Evolutionary conservation across 1,140 invertebrate genomes (phyloP), one percentile per base, ranked within the genome.

Genomic region (Maconellicoccus hirsutus): DNA sequence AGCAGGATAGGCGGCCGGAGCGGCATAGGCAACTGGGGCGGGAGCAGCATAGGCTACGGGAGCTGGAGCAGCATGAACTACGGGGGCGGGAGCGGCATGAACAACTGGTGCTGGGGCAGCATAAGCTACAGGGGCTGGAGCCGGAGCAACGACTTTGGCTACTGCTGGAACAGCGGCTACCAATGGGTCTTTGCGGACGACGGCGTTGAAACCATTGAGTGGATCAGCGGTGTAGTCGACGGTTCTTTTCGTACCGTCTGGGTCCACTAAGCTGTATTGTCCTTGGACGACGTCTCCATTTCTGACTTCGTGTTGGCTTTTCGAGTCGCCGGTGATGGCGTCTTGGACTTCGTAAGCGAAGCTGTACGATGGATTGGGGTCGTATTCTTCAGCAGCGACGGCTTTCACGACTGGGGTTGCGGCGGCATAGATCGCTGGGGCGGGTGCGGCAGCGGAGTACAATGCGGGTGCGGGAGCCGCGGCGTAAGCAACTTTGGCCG

Each of bases 301-400:
- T 59, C 87, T 82, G 63, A 80, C 82, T 78, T 89, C 86, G 74
- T 85, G 83, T 74, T 87, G 86, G 75, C 83, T 84, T 78, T 89
- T 87, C 69, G 83, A 82, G 77, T 89, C 86, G 63, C 87, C 85
- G 74, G 83, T 87, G 76, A 83, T 79, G 6, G 85, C 83, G 78
- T 89, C 87, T 74, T 86, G 83, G 14, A 88, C 85, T 42, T 86
- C 86, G 76, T 87, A 88, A 1, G 84, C 81, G 76, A 85, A 88
- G 33, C 83, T 81, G 74, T 88, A 88, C 16, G 72, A 71, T 26
- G 73, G 70, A 75, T 69, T 75, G 76, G 22, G 75, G 61, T 74
- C 74, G 72, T 73, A 74, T 14, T 74, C 72, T 22, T 66, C 61
- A 22, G 19, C 61, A 19, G 61, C 61, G 38, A 70, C 71, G 10